Evolutionary conservation across 2,113 vertebrate genomes (phyloP), one percentile per base, ranked within the genome.

Genomic region (Megaceryle torquata): DNA sequence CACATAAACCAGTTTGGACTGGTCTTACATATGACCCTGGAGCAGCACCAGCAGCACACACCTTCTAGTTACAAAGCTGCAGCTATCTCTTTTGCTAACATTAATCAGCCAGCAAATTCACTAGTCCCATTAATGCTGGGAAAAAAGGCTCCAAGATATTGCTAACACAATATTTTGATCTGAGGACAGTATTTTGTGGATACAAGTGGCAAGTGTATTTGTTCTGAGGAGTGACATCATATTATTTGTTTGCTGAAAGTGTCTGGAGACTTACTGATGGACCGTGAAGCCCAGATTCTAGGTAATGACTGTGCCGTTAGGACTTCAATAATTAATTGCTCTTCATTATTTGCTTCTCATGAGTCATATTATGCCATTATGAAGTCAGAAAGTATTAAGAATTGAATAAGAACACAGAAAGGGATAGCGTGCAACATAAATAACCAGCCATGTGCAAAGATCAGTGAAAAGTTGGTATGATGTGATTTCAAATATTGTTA

Each of bases 321-420:
- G 76, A 74, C 33, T 81, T 81, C 39, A 53, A 1, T 9, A 92
- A 37, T 86, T 91, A 91, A 93, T 88, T 95, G 37, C 14, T 75
- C 43, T 77, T 95, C 85, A 70, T 89, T 95, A 86, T 71, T 91
- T 84, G 18, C 35, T 92, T 87, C 61, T 89, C 88, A 77, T 81
- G 80, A 95, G 29, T 74, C 91, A 81, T 59, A 41, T 70, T 93
- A 86, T 74, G 14, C 43, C 57, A 90, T 89, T 93, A 93, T 39
- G 18, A 94, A 94, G 46, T 88, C 88, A 85, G 44, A 94, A 91
- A 86, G 31, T 11, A 83, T 91, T 88, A 91, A n/a, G 63, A 89
- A 67, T 60, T 77, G 7, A 86, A 48, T 48, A 59, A 91, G 21
- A 50, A 87, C 70, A 51, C 37, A 76, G 56, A 54, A 50, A 77